These are phyloP conservation scores for Lymantria monacha DNA, from an alignment of 2,888 invertebrate species.

Conservation along the genomic window DNA sequence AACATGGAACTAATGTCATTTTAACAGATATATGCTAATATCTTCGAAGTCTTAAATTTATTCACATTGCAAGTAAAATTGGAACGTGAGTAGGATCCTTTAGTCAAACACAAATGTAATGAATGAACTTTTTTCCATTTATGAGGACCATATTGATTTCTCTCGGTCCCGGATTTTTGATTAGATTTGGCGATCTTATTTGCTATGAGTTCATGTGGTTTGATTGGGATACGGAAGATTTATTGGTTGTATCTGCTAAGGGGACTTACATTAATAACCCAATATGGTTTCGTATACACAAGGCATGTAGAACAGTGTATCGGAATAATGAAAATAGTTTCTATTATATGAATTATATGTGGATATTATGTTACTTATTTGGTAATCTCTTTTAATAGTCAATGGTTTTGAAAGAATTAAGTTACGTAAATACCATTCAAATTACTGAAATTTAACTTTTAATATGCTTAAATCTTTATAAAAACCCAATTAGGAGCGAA, in stretches of 20 bases:
- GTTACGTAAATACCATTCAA: no score
- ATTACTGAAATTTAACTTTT: no score
- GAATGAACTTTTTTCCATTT: conserved; percentile 32
- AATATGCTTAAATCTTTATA: no score
- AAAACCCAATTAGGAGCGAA: no score
- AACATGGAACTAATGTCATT: neutral
- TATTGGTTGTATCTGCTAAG: conserved; percentile 10
- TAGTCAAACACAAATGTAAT: conserved; percentile 37
- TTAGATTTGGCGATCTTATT: conserved; percentile 28
- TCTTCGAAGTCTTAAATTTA: neutral
- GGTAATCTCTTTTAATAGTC: no score
- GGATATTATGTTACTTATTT: no score
- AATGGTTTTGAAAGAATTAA: no score
- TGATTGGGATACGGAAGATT: conserved; percentile 15
- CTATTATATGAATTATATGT: no score
- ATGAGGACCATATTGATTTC: conserved; percentile 21
- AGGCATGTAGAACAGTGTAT: neutral
- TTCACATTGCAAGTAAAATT: conserved; percentile 1
- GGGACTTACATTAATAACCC: conserved; percentile 2
- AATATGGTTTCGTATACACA: neutral
- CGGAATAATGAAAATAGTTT: no score
- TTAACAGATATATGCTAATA: neutral
- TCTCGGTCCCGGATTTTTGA: conserved; percentile 18
- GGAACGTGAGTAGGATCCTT: conserved; percentile 12
- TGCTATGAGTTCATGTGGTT: conserved; percentile 12